phyloP scores from a whole-genome alignment of 2,888 invertebrate genomes.

The Epirrhoe alternata region DNA sequence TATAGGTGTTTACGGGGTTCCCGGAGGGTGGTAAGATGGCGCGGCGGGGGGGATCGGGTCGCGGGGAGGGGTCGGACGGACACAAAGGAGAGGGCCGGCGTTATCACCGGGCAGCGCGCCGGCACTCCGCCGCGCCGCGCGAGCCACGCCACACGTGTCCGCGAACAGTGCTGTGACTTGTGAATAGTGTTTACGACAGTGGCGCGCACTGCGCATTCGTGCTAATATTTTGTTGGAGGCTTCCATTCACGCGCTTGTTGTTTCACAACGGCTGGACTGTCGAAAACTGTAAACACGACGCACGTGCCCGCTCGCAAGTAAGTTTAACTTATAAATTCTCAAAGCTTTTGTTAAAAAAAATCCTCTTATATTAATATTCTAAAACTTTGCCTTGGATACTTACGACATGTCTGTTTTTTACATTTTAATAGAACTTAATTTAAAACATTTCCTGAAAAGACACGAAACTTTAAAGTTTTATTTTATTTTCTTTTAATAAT shows the following conservation, averaged over 20 bases:
- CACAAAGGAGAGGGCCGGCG: constrained; percentile 83
- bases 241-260: constrained; percentile 59
- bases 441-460: no score
- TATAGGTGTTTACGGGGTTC: constrained; percentile 67
- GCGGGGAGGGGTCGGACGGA: constrained; percentile 76
- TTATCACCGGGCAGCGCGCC: constrained; percentile 78
- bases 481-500: no score
- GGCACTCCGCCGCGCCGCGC: constrained; percentile 76
- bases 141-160: constrained; percentile 70
- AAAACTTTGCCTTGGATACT: not conserved
- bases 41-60: constrained; percentile 56
- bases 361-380: not conserved
- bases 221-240: constrained; percentile 54
- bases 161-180: constrained; percentile 60
- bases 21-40: constrained; percentile 59
- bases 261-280: constrained; percentile 67
- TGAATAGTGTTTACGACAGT: constrained; percentile 58
- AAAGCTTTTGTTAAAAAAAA: not conserved
- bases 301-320: constrained; percentile 81
- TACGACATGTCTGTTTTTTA: no score
- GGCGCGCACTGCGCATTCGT: constrained; percentile 68
- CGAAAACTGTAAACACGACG: constrained; percentile 77
- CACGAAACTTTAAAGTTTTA: no score
- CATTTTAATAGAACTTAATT: no score
- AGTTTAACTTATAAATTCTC: constrained; percentile 51